These are phyloP conservation scores for Adelges cooleyi DNA, from an alignment of 1,140 invertebrate genomes.

Conservation along the genomic window DNA sequence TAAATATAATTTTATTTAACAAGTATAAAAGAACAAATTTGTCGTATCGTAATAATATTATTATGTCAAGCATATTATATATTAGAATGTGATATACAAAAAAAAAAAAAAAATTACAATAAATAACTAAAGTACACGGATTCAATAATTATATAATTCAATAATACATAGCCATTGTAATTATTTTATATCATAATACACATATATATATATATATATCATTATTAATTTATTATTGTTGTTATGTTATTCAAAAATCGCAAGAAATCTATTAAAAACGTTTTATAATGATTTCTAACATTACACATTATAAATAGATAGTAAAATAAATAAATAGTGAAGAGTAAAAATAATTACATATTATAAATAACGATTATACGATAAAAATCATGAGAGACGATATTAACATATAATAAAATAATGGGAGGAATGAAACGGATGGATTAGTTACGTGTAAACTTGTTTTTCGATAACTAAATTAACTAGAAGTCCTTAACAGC, in stretches of 20 bases:
- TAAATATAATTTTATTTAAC: constrained; percentile 17
- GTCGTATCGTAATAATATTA: background rate
- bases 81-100: too few relatives aligned
- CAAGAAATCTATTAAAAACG: background rate
- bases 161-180: too few relatives aligned
- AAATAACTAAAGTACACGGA: too few relatives aligned
- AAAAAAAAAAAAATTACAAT: too few relatives aligned
- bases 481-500: background rate
- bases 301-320: background rate
- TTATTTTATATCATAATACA: too few relatives aligned
- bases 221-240: background rate
- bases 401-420: background rate
- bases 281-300: background rate
- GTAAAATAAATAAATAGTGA: constrained; percentile 17
- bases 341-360: constrained; percentile 5
- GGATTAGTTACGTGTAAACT: background rate
- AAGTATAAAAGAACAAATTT: constrained; percentile 27
- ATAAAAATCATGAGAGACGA: background rate
- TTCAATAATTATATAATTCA: too few relatives aligned
- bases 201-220: background rate
- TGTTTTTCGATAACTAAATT: background rate
- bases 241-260: background rate
- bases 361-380: background rate
- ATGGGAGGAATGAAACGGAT: background rate
- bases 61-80: background rate